These are phyloP conservation scores for Himalopsyche tibetana DNA, from an alignment of 2,888 invertebrate genomes.

Conservation along the genomic window DNA sequence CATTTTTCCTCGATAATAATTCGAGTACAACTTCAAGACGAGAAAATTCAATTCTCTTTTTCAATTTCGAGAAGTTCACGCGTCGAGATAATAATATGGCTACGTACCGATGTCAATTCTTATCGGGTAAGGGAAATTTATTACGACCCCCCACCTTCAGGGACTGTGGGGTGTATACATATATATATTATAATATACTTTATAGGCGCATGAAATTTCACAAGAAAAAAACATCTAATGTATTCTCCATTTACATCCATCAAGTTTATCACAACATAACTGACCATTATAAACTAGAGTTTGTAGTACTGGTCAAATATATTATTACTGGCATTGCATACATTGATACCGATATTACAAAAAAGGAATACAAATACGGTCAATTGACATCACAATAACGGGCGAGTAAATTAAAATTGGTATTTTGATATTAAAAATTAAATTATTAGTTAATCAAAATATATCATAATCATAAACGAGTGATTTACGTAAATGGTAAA, in stretches of 20 bases:
- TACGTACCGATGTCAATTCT: conserved; percentile 56
- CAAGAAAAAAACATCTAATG: conserved; percentile 17
- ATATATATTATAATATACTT: no score
- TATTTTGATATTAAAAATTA: no score
- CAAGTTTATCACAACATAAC: conserved; percentile 5
- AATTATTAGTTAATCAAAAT: no score
- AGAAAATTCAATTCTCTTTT: conserved; percentile 41
- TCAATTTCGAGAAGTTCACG: conserved; percentile 39
- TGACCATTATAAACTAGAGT: not conserved
- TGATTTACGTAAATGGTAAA: no score
- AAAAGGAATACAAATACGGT: no score
- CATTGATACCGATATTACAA: no score
- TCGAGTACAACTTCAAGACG: conserved; percentile 14
- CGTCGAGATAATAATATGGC: conserved; percentile 31
- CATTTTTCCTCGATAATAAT: conserved; percentile 19
- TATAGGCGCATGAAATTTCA: conserved; percentile 2
- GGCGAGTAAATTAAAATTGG: no score
- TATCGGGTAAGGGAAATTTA: conserved; percentile 57
- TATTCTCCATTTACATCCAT: not conserved
- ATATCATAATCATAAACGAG: no score
- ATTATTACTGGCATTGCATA: no score
- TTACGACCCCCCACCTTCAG: conserved; percentile 48
- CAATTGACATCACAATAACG: no score
- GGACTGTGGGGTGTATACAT: not conserved
- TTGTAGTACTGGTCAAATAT: no score